Evolutionary conservation across 2,113 vertebrate species (phyloP).

Genomic region (Pyxicephalus adspersus): DNA sequence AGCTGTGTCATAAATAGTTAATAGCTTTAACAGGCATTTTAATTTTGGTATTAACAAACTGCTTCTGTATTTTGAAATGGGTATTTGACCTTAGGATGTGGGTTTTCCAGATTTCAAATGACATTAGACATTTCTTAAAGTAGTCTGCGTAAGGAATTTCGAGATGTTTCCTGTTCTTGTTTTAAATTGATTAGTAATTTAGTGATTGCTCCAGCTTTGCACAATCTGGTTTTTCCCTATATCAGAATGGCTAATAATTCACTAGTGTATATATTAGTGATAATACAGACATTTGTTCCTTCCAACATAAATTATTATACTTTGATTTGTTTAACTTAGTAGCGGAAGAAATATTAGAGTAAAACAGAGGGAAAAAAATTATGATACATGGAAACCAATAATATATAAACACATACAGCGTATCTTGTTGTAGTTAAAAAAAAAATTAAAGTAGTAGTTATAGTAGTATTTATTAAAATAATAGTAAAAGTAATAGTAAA

Average conservation of each 20-base stretch:
- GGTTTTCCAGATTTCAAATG: not conserved
- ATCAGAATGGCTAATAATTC: not conserved
- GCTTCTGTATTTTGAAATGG: not conserved
- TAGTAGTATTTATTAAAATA: too few species aligned
- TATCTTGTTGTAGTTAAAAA: too few species aligned
- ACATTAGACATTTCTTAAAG: slow-evolving; percentile 1
- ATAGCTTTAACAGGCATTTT: not conserved
- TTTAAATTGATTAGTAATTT: not conserved
- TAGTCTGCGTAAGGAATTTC: not conserved
- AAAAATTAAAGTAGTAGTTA: too few species aligned
- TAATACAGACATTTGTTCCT: not conserved
- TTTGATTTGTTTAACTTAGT: too few species aligned
- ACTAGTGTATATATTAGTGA: not conserved
- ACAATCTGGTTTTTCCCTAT: not conserved
- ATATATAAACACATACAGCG: too few species aligned
- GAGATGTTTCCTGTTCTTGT: slow-evolving; percentile 2
- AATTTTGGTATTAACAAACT: not conserved
- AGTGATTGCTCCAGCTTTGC: not conserved
- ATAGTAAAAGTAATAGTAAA: too few species aligned
- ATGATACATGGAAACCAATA: too few species aligned
- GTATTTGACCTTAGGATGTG: not conserved
- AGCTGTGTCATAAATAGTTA: not conserved
- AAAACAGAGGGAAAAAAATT: too few species aligned
- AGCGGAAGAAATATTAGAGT: too few species aligned
- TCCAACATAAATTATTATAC: not conserved